Base-by-base conservation (phyloP, 2,888 invertebrate species). In the Drosophila neonasuta region DNA sequence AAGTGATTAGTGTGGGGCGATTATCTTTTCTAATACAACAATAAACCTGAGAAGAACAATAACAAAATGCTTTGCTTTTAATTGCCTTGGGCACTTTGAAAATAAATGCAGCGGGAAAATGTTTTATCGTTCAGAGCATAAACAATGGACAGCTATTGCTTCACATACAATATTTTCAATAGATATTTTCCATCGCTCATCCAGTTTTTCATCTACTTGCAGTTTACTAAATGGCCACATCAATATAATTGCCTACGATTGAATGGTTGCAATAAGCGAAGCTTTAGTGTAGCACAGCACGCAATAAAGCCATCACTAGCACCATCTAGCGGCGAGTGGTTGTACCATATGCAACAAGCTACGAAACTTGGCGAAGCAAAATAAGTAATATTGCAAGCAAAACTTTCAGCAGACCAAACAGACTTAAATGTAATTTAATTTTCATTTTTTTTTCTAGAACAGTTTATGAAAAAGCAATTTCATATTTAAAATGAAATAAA, bases 181-280 rank as follows among this genome's bases (percentile, higher is more conserved):
- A 24, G 4, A 24, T 34, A 44, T 56, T 46, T 46, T 56, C 32
- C 30, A 32, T 29, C 44, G 24, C 44, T 20, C 10, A 11, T 24
- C n/a, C 5, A 2, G 9, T 29, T 24, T 29, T 45, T 5, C 45
- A 45, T 29, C 29, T 24, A 4, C 9, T 46, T 60, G 52, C 90
- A 95, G 95, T 87, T 92, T 96, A 79, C 94, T 95, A 68, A 96
- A 95, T 91, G 96, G 96, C 61, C 95, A 96, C 91, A 94, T 97
- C 87, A 96, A 96, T 91, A 95, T 96, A 88, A 94, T 81, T 71
- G 91, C 91, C 70, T 91, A 91, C 79, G 89, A 91, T 89, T 88
- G 90, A 24, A 88, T 91, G 87, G 90, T 90, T 52, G 90, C 91
- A 60, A 91, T 91, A 68, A 6, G 0, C 24, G 24, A 24, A 24